Percentiles rank a stretch among this genome's conserved stretches.
These are phyloP conservation scores for Poeciliopsis occidentalis DNA, from an alignment of 2,113 vertebrate genomes.

Conservation along the genomic window DNA sequence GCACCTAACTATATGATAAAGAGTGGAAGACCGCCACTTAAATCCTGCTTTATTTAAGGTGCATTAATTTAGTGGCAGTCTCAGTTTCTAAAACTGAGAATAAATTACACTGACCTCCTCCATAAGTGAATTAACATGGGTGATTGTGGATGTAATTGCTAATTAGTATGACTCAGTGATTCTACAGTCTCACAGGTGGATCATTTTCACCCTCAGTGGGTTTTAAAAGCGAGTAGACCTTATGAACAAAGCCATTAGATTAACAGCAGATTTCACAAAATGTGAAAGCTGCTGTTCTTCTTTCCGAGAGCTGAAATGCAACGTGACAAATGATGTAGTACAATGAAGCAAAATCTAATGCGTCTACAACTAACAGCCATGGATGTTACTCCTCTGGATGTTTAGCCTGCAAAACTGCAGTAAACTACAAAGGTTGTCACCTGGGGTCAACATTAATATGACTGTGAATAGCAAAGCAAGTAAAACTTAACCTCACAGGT, in stretches of 20 bases:
- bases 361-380: not conserved
- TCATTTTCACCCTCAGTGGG: slow-evolving; percentile 37
- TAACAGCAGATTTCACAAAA: slow-evolving; percentile 32
- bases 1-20: slow-evolving; percentile 2
- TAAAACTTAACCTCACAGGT: not conserved
- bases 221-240: slow-evolving; percentile 37
- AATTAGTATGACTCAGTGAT: slow-evolving; percentile 69
- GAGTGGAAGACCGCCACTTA: slow-evolving; percentile 38
- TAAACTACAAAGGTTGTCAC: not conserved
- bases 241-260: slow-evolving; percentile 41
- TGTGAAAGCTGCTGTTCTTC: slow-evolving; percentile 6
- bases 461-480: not conserved
- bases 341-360: slow-evolving; percentile 1
- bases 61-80: slow-evolving; percentile 62
- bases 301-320: slow-evolving; percentile 26
- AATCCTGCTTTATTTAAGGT: slow-evolving; percentile 61
- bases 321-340: slow-evolving; percentile 25
- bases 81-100: slow-evolving; percentile 64
- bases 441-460: not conserved
- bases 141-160: slow-evolving; percentile 76
- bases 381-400: not conserved
- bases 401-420: not conserved
- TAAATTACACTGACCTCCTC: slow-evolving; percentile 68
- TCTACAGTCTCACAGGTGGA: slow-evolving; percentile 61
- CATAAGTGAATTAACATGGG: slow-evolving; percentile 72